These are phyloP conservation scores for Limnephilus lunatus DNA, from an alignment of 2,888 invertebrate genomes.

Conservation along the genomic window DNA sequence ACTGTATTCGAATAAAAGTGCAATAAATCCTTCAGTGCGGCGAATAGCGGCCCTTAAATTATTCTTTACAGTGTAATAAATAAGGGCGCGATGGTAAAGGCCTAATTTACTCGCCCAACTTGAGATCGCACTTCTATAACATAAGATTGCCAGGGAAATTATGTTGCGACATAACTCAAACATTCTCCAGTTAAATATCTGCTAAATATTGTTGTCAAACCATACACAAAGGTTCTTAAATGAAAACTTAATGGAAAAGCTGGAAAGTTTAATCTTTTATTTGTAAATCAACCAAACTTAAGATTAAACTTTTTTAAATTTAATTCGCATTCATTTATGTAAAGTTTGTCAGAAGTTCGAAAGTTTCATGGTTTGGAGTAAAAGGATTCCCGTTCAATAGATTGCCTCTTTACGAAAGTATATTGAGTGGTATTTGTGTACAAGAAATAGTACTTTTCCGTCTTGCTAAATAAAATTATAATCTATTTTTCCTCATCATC, in stretches of 20 bases:
- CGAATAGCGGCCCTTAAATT: constrained; percentile 53
- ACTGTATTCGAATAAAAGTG: constrained; percentile 50
- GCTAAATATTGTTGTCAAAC: constrained; percentile 25
- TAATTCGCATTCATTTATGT: not conserved
- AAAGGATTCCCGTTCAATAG: not conserved
- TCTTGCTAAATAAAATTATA: not conserved
- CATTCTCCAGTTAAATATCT: constrained; percentile 24
- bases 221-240: not conserved
- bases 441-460: not conserved
- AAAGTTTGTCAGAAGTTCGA: not conserved
- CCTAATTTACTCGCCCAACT: constrained; percentile 49
- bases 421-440: not conserved
- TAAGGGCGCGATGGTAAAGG: constrained; percentile 52
- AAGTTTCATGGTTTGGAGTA: not conserved
- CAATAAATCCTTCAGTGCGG: constrained; percentile 56
- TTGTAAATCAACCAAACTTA: not conserved
- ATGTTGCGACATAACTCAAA: constrained; percentile 27
- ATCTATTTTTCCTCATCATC: too few species aligned
- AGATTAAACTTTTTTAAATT: not conserved
- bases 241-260: not conserved
- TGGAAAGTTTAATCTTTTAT: not conserved
- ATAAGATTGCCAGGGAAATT: constrained; percentile 37
- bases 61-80: constrained; percentile 61
- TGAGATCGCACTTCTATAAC: constrained; percentile 41
- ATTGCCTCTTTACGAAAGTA: not conserved